Conservation (phyloP, 2,888 invertebrate genomes). For the Hipparchia semele region DNA sequence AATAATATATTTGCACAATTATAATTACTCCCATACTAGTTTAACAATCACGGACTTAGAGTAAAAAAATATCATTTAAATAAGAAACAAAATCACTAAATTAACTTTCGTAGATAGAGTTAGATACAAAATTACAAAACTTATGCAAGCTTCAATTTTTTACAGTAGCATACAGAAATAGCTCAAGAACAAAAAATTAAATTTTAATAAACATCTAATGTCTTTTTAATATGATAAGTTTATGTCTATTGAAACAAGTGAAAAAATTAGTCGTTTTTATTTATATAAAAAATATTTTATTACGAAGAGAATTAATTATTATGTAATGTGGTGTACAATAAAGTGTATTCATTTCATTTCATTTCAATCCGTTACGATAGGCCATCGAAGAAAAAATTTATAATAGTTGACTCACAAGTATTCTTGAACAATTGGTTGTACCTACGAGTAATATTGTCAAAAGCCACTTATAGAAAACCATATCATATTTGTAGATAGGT, state of each 20-base stretch:
- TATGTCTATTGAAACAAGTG: neutral
- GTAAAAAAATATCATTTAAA: neutral
- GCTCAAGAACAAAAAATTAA: neutral
- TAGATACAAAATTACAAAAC: constrained; percentile 20
- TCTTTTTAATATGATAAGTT: neutral
- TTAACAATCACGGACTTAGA: constrained; percentile 6
- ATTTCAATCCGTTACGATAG: neutral
- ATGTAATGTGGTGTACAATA: no score
- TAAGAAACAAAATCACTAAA: constrained; percentile 5
- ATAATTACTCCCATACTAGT: constrained; percentile 11
- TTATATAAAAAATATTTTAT: neutral
- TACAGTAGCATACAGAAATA: neutral
- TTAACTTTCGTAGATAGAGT: neutral
- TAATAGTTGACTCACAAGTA: neutral
- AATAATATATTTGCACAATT: constrained; percentile 16
- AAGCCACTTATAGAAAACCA: neutral
- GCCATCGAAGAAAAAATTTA: neutral
- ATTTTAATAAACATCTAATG: neutral
- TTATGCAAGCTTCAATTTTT: neutral
- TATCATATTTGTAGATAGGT: neutral
- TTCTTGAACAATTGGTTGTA: neutral
- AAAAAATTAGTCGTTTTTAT: neutral
- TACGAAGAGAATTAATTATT: neutral
- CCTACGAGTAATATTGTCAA: constrained; percentile 6
- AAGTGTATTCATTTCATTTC: neutral